These are phyloP conservation scores for Cassiopea xamachana DNA, from an alignment of 30 jellyfish, hydroid and myxozoan genomes.

Conservation along the genomic window DNA sequence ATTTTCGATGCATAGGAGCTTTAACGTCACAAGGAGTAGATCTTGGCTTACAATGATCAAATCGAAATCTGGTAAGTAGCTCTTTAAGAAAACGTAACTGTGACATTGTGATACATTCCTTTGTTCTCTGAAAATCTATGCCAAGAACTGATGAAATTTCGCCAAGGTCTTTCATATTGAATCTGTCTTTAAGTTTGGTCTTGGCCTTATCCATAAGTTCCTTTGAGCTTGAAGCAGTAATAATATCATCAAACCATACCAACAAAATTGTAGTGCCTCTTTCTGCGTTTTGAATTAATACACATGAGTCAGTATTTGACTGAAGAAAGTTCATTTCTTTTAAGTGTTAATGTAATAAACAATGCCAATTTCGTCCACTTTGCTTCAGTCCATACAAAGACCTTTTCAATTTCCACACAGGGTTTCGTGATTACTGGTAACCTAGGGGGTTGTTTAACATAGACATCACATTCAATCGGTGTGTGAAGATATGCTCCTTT, in stretches of 20 bases:
- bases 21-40: conserved; percentile 49
- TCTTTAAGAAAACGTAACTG: conserved; percentile 10
- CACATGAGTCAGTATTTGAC: conserved; percentile 71
- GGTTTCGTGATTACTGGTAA: background rate
- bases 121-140: background rate
- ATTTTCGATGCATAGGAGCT: too few relatives aligned
- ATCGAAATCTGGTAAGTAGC: conserved; percentile 14
- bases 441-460: conserved; percentile 66
- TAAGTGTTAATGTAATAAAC: conserved; percentile 12
- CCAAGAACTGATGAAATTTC: conserved; percentile 71
- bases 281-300: background rate
- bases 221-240: conserved; percentile 23
- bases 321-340: conserved; percentile 24
- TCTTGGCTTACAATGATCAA: conserved; percentile 52
- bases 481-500: conserved; percentile 70
- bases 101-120: conserved; percentile 39
- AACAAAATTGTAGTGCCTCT: conserved; percentile 14
- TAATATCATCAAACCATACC: conserved; percentile 60
- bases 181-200: background rate
- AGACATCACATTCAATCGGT: conserved; percentile 57
- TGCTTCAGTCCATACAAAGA: conserved; percentile 80
- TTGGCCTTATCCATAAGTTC: conserved; percentile 4
- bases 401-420: conserved; percentile 72
- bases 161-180: conserved; percentile 76
- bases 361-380: conserved; percentile 80